Base-by-base conservation (phyloP, 2,797 vertebrate species). In the Neosilurus mollespiculum region DNA sequence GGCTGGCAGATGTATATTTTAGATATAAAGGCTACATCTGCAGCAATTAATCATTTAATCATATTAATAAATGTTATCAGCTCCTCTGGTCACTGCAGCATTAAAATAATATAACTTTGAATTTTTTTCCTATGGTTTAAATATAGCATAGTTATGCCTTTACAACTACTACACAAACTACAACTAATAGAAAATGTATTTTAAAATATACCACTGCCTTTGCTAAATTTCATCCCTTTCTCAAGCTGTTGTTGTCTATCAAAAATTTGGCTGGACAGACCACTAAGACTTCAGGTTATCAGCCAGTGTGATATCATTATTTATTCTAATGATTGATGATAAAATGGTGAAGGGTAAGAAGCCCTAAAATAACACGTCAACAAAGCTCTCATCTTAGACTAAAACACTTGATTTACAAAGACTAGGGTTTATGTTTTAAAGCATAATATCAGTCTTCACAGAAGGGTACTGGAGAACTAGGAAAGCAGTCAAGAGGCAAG, bases 281-380 rank as follows among this genome's bases (percentile, higher is more conserved):
- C 58, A 49, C 73, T n/a, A 9, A 30, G 56, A 61, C 16, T 34
- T 1, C 53, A 75, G 15, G 3, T 61, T 61, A 10, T 43, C 58
- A 24, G 22, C 22, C 26, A 49, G 4, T 62, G 10, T 62, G 12
- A 15, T 62, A n/a, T 4, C 7, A 5, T 58, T 86, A 80, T 90
- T 90, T 84, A 86, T 59, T 37, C 11, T 20, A 78, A 16, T 76
- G 72, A 78, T 56, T 65, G 11, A 75, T 75, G 53, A 78, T 79
- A 73, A 85, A 85, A 78, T 65, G 49, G 20, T 34, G 51, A 18
- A 22, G 62, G 69, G 64, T 71, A 58, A 18, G 53, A 66, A 22
- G 34, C 37, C 24, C 0, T 64, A 65, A 59, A 80, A 71, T 59
- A 62, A 83, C 75, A 82, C 37, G 59, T 84, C 24, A 80, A 58